Conservation (phyloP, 2,797 vertebrate genomes). For the Kryptolebias ocellatus region DNA sequence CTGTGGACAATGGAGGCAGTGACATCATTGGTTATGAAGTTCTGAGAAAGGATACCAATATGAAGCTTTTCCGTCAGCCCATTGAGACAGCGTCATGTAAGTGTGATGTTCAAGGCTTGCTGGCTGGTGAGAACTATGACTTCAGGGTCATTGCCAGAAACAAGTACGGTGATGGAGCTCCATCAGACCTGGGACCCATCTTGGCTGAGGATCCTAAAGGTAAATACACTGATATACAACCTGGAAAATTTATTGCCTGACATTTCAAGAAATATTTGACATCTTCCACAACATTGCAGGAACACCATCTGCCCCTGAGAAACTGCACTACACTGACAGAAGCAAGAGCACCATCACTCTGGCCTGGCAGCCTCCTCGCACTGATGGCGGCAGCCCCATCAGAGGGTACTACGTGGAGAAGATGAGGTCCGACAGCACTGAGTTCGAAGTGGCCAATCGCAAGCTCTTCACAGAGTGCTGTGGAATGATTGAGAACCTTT, state of each 20-base stretch:
- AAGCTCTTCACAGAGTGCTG: slow-evolving; percentile 85
- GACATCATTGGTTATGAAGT: slow-evolving; percentile 94
- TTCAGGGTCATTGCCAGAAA: slow-evolving; percentile 96
- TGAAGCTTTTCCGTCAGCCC: slow-evolving; percentile 96
- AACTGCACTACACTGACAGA: slow-evolving; percentile 91
- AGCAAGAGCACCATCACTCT: slow-evolving; percentile 88
- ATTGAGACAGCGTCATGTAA: slow-evolving; percentile 93
- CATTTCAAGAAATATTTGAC: not conserved
- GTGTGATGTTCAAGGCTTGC: slow-evolving; percentile 92
- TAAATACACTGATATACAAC: slow-evolving; percentile 54
- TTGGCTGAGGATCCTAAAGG: slow-evolving; percentile 94
- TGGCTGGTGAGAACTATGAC: slow-evolving; percentile 93
- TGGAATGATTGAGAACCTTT: slow-evolving; percentile 88
- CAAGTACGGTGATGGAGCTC: slow-evolving; percentile 92
- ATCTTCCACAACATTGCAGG: slow-evolving; percentile 72
- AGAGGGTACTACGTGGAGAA: slow-evolving; percentile 95
- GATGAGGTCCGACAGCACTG: slow-evolving; percentile 89
- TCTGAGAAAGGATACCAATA: slow-evolving; percentile 94
- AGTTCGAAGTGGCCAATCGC: slow-evolving; percentile 91
- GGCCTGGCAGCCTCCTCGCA: slow-evolving; percentile 91
- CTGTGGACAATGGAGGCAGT: slow-evolving; percentile 94
- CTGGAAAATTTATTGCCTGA: not conserved
- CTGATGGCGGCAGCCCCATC: slow-evolving; percentile 91
- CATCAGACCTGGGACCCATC: slow-evolving; percentile 93
- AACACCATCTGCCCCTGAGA: slow-evolving; percentile 93